Percentiles rank a stretch among this genome's conserved stretches.
phyloP scores from a whole-genome alignment of 2,113 vertebrate genomes.

The Bothrops jararaca region DNA sequence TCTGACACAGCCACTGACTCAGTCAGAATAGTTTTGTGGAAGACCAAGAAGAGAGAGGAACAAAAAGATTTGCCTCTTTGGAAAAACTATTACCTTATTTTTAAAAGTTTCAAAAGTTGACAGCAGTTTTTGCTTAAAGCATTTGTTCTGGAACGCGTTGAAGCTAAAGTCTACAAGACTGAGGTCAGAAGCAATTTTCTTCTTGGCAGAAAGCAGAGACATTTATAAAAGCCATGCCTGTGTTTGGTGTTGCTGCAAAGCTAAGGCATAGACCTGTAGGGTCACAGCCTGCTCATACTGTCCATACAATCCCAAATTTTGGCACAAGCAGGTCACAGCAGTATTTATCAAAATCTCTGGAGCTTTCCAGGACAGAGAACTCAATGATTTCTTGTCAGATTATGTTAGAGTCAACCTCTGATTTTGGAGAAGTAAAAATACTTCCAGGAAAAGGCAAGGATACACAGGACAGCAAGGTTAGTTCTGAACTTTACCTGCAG shows the following conservation, averaged over 20 bases:
- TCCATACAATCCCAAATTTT: constrained; percentile 84
- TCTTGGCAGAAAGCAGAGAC: constrained; percentile 72
- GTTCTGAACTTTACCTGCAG: constrained; percentile 64
- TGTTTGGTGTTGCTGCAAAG: constrained; percentile 93
- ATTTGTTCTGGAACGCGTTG: constrained; percentile 71
- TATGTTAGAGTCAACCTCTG: constrained; percentile 77
- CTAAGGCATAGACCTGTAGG: constrained; percentile 83
- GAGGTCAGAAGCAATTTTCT: constrained; percentile 75
- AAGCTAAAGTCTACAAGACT: constrained; percentile 72
- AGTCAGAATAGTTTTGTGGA: constrained; percentile 64
- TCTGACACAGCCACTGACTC: constrained; percentile 74
- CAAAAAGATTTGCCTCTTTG: constrained; percentile 55
- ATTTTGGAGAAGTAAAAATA: constrained; percentile 75
- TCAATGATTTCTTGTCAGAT: constrained; percentile 83
- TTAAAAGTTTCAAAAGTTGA: constrained; percentile 55
- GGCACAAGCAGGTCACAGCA: constrained; percentile 71
- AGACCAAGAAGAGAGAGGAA: constrained; percentile 63
- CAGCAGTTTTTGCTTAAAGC: constrained; percentile 72
- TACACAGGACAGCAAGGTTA: constrained; percentile 91
- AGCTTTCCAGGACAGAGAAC: constrained; percentile 68
- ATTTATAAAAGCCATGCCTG: constrained; percentile 87
- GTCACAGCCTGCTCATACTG: constrained; percentile 87
- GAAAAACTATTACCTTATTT: constrained; percentile 53
- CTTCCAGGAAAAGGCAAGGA: constrained; percentile 75
- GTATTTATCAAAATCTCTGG: constrained; percentile 75